These are phyloP conservation scores for Charina bottae DNA, from an alignment of 2,113 vertebrate genomes.

Conservation along the genomic window DNA sequence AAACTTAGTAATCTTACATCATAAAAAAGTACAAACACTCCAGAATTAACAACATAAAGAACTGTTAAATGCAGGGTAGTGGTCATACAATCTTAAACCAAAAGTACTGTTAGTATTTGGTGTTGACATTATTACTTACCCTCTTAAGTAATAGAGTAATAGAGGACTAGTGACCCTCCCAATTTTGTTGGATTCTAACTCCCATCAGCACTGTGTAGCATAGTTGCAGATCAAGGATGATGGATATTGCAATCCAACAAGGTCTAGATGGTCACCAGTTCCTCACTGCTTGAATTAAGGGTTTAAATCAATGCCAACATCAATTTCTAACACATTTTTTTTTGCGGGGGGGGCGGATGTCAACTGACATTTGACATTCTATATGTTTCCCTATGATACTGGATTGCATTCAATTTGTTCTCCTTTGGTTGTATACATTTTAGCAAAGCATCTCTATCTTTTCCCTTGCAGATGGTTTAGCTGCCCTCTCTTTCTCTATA, in stretches of 20 bases:
- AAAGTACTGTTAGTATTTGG: background rate
- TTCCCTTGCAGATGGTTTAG: conserved; percentile 85
- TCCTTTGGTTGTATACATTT: background rate
- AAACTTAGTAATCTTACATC: background rate
- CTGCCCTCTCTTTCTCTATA: conserved; percentile 95
- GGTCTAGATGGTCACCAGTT: too few species aligned
- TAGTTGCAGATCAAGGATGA: background rate
- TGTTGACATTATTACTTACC: background rate
- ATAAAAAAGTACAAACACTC: background rate
- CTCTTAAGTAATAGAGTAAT: background rate
- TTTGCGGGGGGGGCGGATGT: too few species aligned
- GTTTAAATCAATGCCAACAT: background rate
- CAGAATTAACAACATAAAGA: background rate
- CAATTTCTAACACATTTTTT: background rate
- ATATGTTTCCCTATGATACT: background rate
- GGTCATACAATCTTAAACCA: background rate
- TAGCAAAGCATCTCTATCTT: background rate
- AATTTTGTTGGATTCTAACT: background rate
- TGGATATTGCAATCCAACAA: background rate
- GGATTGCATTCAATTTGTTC: background rate
- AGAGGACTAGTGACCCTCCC: background rate
- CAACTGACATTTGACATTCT: background rate
- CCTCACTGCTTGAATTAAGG: background rate
- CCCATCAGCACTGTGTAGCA: background rate
- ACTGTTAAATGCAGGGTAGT: background rate